phyloP scores from a whole-genome alignment of 2,888 invertebrate genomes.

The Serripes groenlandicus region DNA sequence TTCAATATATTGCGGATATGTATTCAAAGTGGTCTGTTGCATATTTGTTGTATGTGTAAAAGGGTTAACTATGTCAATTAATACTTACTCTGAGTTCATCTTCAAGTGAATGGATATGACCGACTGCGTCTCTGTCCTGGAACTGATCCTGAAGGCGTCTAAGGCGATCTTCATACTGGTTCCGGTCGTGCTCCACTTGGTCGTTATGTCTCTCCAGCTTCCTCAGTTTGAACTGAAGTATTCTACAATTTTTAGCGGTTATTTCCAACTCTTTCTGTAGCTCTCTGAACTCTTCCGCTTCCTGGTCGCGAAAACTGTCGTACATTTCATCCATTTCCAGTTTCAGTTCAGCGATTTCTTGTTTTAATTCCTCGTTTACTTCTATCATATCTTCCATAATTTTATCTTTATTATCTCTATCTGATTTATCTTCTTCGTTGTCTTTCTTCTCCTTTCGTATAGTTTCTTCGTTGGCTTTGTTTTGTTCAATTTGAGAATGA shows the following conservation, averaged over 20 bases:
- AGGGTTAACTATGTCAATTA: no score
- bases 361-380: constrained; percentile 80
- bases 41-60: background rate
- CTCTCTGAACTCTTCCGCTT: constrained; percentile 96
- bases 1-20: background rate
- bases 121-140: constrained; percentile 79
- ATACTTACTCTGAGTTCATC: constrained; percentile 90
- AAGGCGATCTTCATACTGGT: constrained; percentile 88
- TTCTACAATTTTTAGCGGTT: constrained; percentile 98
- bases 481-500: constrained; percentile 52
- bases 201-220: constrained; percentile 94
- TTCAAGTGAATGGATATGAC: constrained; percentile 91
- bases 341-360: constrained; percentile 95
- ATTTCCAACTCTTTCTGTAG: constrained; percentile 97
- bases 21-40: background rate
- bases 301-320: constrained; percentile 95
- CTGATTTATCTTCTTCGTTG: constrained; percentile 69
- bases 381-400: constrained; percentile 71
- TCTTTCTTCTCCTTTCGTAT: constrained; percentile 6
- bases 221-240: constrained; percentile 98
- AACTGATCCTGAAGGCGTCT: constrained; percentile 84
- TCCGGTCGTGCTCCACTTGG: constrained; percentile 94
- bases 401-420: constrained; percentile 72
- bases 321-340: constrained; percentile 99
- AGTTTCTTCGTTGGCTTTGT: constrained; percentile 34